Conservation (phyloP, 2,113 vertebrate species). For the Eolophus roseicapilla region DNA sequence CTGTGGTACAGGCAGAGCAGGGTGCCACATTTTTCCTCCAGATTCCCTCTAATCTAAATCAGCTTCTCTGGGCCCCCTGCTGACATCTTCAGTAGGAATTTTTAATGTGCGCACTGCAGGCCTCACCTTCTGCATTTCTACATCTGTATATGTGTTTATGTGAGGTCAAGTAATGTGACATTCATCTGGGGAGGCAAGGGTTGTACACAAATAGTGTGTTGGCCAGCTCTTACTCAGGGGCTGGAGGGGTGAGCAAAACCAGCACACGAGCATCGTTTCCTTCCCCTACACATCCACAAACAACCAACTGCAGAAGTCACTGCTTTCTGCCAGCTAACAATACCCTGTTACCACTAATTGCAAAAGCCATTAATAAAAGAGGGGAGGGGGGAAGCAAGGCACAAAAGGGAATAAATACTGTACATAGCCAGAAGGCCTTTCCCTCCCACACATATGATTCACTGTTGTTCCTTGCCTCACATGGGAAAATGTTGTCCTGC, state of each 20-base stretch:
- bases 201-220: neutral
- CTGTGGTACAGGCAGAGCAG: neutral
- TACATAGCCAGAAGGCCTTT: constrained; percentile 76
- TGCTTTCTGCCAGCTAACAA: constrained; percentile 65
- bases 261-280: neutral
- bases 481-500: constrained; percentile 82
- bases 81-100: constrained; percentile 34
- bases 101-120: neutral
- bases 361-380: constrained; percentile 79
- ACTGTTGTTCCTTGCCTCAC: constrained; percentile 79
- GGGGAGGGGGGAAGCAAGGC: constrained; percentile 58
- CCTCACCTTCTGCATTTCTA: constrained; percentile 1
- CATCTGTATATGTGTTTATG: constrained; percentile 3
- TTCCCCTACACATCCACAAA: neutral
- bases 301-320: constrained; percentile 43
- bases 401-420: constrained; percentile 78
- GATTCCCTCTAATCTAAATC: neutral
- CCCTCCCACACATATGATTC: constrained; percentile 83
- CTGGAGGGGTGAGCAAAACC: neutral
- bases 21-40: neutral
- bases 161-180: neutral
- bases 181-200: neutral
- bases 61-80: neutral
- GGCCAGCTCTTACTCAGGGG: neutral
- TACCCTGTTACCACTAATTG: constrained; percentile 75